phyloP scores from a whole-genome alignment of 2,888 invertebrate species.

The Physocephala rufipes region DNA sequence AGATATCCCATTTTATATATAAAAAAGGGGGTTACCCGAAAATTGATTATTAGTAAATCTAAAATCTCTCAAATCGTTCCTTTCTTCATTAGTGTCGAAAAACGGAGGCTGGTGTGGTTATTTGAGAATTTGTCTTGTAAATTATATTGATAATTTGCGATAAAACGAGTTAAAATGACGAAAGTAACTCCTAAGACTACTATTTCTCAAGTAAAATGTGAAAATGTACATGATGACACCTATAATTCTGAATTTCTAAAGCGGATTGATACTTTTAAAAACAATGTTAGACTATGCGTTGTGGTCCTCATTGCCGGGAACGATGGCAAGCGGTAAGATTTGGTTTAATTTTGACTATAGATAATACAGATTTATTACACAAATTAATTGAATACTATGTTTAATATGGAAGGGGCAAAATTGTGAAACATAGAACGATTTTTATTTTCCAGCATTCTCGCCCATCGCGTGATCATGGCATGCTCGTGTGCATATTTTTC shows the following conservation, averaged over 20 bases:
- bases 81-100: too few relatives aligned
- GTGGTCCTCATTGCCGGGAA: not conserved
- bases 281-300: not conserved
- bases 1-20: too few relatives aligned
- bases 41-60: too few relatives aligned
- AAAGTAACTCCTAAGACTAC: not conserved
- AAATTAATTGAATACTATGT: too few relatives aligned
- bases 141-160: not conserved
- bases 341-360: not conserved
- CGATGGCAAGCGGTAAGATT: slow-evolving; percentile 6
- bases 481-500: not conserved
- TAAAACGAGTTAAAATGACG: not conserved
- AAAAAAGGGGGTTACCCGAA: too few relatives aligned
- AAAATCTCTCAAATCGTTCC: too few relatives aligned
- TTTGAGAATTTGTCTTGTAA: too few relatives aligned
- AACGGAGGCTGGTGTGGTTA: too few relatives aligned
- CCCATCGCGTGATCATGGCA: not conserved
- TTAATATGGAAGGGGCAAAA: not conserved
- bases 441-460: not conserved
- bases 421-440: too few relatives aligned
- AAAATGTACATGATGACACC: not conserved
- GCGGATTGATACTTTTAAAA: not conserved
- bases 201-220: not conserved
- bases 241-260: not conserved
- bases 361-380: too few relatives aligned